These are phyloP conservation scores for Zaprionus kolodkinae DNA, from an alignment of 1,140 invertebrate genomes.

Conservation along the genomic window DNA sequence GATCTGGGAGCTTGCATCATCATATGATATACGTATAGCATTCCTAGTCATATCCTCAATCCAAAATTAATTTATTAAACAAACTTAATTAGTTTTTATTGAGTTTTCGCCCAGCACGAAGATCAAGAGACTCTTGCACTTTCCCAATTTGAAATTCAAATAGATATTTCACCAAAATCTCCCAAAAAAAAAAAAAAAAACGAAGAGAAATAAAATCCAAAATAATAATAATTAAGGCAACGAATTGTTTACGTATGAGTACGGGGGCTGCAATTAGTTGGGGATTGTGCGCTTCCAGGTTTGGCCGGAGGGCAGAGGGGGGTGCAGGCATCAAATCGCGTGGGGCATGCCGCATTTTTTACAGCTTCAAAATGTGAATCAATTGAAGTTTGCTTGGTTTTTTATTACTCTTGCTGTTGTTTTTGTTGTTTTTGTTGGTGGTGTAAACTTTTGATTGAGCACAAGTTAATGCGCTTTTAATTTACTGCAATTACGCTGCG, in stretches of 20 bases:
- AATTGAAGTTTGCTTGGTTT: not conserved
- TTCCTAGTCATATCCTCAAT: not conserved
- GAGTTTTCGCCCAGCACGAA: constrained; percentile 1
- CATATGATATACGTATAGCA: not conserved
- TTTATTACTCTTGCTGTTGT: not conserved
- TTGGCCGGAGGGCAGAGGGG: not conserved
- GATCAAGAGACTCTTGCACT: constrained; percentile 32
- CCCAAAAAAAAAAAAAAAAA: constrained; percentile 8
- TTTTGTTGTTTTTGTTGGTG: not conserved
- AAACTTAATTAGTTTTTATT: constrained; percentile 13
- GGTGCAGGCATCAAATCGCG: not conserved
- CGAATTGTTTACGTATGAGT: constrained; percentile 40
- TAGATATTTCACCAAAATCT: constrained; percentile 15
- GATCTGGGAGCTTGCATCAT: not conserved
- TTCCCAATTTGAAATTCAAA: constrained; percentile 34
- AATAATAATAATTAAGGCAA: constrained; percentile 20
- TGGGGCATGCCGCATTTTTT: not conserved
- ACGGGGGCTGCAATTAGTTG: constrained; percentile 3
- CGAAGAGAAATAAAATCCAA: constrained; percentile 13
- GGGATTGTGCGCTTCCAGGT: constrained; percentile 3
- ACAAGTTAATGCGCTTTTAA: constrained; percentile 72
- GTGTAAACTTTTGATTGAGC: constrained; percentile 29
- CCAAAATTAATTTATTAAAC: not conserved
- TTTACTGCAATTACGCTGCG: constrained; percentile 67
- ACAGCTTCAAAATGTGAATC: not conserved